Evolutionary conservation across 2,888 invertebrate species (phyloP).

Genomic region (Drosophila seclusa): DNA sequence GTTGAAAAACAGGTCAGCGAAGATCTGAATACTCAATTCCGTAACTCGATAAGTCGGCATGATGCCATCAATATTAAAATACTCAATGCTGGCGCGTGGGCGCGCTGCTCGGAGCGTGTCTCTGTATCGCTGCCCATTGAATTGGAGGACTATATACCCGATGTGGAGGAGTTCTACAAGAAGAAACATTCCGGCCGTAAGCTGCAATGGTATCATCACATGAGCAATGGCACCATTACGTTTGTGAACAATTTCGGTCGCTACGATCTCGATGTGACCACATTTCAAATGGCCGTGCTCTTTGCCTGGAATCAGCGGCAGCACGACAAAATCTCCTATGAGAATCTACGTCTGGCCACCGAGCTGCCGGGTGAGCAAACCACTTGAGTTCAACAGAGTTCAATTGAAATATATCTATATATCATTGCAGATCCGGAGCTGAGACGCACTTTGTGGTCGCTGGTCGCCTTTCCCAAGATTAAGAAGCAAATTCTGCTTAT

Average conservation of each 20-base stretch:
- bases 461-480: conserved; percentile 97
- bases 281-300: conserved; percentile 99
- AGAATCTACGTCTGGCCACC: conserved; percentile 97
- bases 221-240: conserved; percentile 99
- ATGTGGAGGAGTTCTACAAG: conserved; percentile 99
- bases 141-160: conserved; percentile 99
- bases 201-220: conserved; percentile 99
- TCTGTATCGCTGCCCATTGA: conserved; percentile 98
- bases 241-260: conserved; percentile 96
- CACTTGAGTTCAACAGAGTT: not conserved
- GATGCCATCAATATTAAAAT: conserved; percentile 99
- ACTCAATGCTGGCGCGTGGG: conserved; percentile 99
- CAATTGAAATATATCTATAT: not conserved
- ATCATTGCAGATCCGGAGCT: conserved; percentile 91
- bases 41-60: conserved; percentile 91
- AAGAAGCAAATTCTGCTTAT: conserved; percentile 95
- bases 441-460: conserved; percentile 96
- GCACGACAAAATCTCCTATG: conserved; percentile 96
- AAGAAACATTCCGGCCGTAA: conserved; percentile 99
- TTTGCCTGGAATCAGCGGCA: conserved; percentile 99
- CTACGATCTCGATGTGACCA: conserved; percentile 99
- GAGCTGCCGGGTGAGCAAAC: conserved; percentile 91
- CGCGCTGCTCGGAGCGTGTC: conserved; percentile 96
- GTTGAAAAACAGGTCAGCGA: conserved; percentile 88
- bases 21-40: conserved; percentile 97